Evolutionary conservation across 2,888 invertebrate genomes (phyloP), one percentile per base, ranked within the genome.

Genomic region (Panorpa germanica): DNA sequence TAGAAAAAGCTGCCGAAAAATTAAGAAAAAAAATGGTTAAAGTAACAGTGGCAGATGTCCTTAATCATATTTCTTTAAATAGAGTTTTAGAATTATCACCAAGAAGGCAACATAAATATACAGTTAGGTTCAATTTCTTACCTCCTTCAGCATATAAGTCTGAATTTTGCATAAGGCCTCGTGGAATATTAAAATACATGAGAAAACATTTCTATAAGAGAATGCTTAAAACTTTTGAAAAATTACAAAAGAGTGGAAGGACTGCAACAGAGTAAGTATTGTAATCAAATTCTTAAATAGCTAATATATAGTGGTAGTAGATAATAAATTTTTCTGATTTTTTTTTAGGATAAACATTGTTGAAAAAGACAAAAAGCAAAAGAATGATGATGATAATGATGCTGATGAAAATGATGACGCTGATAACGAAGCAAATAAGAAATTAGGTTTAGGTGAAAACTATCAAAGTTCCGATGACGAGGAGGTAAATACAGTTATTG

Each of bases 21-120:
- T 49, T 93, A 9, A 61, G 74, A 33, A 63, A 70, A 29, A 68
- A 67, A 42, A 57, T 96, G 19, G 85, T 77, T 27, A 67, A 68
- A 40, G 82, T 91, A 1, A 70, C 72, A 0, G 57, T 95, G 4
- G 61, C 71, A 2, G 75, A 91, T 52, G 70, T 91, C 7, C 50
- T 91, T 30, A 71, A 81, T 48, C 68, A 65, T 38, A 63, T 81
- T 4, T 59, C 67, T 30, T 65, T 80, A 1, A 51, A 57, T 14
- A 63, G 68, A 35, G 57, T 59, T 45, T 49, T 82, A 34, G 59
- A 65, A 1, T 49, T 66, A 2, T 38, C 42, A 1, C 69, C 72
- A 0, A 44, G 56, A 3, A 59, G 70, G 31, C 57, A 59, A 29
- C 53, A 80, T 36, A 58, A 64, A 27, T 82, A 80, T 38, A 65